Percentiles rank a stretch among this genome's conserved stretches.
These are phyloP conservation scores for Cosmia pyralina DNA, from an alignment of 2,888 invertebrate genomes.

Conservation along the genomic window DNA sequence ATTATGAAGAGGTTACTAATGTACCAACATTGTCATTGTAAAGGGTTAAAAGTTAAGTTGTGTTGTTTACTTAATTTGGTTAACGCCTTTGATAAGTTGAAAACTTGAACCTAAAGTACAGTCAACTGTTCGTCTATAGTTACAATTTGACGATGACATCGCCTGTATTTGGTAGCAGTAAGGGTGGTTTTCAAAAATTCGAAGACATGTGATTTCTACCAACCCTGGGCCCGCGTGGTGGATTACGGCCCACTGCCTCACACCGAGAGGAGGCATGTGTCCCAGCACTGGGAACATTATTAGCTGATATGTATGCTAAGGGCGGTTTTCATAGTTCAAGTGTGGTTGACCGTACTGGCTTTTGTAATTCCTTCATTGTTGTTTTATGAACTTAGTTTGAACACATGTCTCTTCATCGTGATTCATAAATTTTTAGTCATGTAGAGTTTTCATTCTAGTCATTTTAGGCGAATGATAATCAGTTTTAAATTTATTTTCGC, in stretches of 20 bases:
- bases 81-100: conserved; percentile 1
- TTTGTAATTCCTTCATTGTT: not conserved
- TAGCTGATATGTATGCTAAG: too few species aligned
- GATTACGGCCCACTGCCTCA: too few species aligned
- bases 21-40: conserved; percentile 27
- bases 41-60: conserved; percentile 24
- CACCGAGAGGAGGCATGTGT: too few species aligned
- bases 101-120: not conserved
- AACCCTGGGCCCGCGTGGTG: too few species aligned
- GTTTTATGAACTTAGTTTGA: not conserved
- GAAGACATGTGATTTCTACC: too few species aligned
- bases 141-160: not conserved
- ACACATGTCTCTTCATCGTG: not conserved
- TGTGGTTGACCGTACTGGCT: not conserved
- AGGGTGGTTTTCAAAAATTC: not conserved
- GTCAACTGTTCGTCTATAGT: not conserved
- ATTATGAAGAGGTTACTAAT: conserved; percentile 38
- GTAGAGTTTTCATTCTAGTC: not conserved
- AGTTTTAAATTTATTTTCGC: not conserved
- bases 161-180: not conserved
- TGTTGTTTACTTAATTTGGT: conserved; percentile 27
- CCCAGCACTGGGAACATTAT: too few species aligned
- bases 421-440: not conserved
- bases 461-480: not conserved
- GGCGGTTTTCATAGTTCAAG: not conserved